Conservation (phyloP, 2,113 vertebrate genomes). For the Myocastor coypus region DNA sequence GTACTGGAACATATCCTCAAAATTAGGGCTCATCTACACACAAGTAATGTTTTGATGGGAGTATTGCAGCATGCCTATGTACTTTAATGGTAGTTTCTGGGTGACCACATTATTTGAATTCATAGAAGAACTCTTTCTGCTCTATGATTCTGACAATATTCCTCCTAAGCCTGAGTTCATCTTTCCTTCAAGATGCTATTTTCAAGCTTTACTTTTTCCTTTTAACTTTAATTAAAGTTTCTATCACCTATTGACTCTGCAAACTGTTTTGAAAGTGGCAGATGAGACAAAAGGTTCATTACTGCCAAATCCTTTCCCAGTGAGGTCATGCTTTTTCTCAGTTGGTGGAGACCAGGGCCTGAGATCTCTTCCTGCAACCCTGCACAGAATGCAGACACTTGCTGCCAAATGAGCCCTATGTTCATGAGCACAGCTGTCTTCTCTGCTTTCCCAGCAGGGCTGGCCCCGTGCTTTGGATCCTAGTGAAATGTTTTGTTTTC, state of each 20-base stretch:
- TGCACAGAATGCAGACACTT: not conserved
- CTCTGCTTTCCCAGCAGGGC: not conserved
- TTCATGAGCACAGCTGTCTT: not conserved
- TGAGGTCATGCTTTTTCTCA: not conserved
- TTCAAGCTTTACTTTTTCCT: constrained; percentile 62
- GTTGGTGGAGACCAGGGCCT: not conserved
- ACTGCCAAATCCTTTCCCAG: constrained; percentile 74
- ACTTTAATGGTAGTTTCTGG: not conserved
- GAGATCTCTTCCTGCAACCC: not conserved
- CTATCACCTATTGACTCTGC: constrained; percentile 65
- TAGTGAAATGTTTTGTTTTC: not conserved
- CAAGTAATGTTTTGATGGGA: not conserved
- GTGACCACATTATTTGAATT: constrained; percentile 48
- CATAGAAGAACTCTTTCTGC: constrained; percentile 31
- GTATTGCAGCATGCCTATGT: not conserved
- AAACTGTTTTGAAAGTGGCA: constrained; percentile 65
- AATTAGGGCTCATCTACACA: not conserved
- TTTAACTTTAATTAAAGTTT: constrained; percentile 79
- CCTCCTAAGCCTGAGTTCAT: constrained; percentile 42
- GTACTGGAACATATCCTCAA: not conserved
- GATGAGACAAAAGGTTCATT: constrained; percentile 69
- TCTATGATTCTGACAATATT: constrained; percentile 57
- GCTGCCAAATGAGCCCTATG: not conserved
- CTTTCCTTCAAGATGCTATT: constrained; percentile 68
- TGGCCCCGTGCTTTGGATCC: not conserved